Conservation (phyloP, 2,113 vertebrate species). For the Nesospiza acunhae region DNA sequence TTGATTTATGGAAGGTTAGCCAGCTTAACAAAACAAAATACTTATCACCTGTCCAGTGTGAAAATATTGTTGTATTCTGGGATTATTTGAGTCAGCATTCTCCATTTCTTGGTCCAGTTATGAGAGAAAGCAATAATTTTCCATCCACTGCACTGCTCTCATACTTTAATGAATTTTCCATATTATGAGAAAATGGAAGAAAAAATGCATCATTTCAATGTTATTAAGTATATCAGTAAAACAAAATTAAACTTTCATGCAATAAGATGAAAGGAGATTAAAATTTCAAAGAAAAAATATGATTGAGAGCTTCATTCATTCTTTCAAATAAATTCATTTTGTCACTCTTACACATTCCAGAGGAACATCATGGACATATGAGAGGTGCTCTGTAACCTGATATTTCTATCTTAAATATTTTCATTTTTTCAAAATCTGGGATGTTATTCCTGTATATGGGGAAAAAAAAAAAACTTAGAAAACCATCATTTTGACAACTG, state of each 20-base stretch:
- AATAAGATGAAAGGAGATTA: not conserved
- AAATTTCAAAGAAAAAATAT: not conserved
- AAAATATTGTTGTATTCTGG: conserved; percentile 3
- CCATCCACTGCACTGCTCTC: not conserved
- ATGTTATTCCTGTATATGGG: not conserved
- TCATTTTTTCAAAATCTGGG: not conserved
- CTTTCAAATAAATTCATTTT: not conserved
- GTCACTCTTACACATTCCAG: not conserved
- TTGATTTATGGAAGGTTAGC: not conserved
- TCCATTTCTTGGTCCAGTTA: not conserved
- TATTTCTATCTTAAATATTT: not conserved
- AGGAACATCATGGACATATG: not conserved
- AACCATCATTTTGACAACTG: not conserved
- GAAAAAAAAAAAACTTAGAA: not conserved
- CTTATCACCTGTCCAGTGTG: not conserved
- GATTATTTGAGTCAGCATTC: conserved; percentile 2
- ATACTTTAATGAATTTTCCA: conserved; percentile 26
- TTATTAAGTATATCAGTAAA: not conserved
- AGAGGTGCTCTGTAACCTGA: not conserved
- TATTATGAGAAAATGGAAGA: not conserved
- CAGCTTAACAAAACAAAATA: conserved; percentile 18
- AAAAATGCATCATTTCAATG: not conserved
- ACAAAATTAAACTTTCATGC: not conserved
- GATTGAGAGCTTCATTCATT: not conserved
- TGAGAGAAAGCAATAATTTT: conserved; percentile 16